These are phyloP conservation scores for Tragulus kanchil DNA, from an alignment of 2,113 vertebrate species.

Conservation along the genomic window DNA sequence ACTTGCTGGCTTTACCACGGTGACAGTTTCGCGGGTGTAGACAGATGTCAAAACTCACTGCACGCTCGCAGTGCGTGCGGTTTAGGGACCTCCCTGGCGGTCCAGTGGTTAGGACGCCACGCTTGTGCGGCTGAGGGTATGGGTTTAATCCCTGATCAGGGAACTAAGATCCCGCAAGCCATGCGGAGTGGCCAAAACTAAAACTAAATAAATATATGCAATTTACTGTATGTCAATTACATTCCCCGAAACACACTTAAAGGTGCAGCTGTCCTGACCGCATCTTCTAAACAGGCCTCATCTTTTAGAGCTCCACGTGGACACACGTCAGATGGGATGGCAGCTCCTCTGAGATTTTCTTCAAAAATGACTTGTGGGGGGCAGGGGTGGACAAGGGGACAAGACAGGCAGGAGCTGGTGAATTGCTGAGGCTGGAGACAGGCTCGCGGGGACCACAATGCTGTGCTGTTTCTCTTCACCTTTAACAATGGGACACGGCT, in stretches of 20 bases:
- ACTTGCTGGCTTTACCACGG: no score
- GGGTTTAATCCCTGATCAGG: neutral
- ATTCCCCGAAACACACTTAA: neutral
- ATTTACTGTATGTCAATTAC: neutral
- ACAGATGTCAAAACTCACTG: neutral
- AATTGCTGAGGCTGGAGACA: neutral
- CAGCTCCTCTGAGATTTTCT: neutral
- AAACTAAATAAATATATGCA: neutral
- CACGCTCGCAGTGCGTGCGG: neutral
- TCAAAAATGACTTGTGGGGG: neutral
- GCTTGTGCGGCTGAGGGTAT: neutral
- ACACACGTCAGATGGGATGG: rapidly evolving
- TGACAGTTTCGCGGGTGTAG: neutral
- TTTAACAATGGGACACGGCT: no score
- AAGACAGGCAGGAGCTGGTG: neutral
- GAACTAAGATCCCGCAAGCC: neutral
- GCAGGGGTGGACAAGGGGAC: rapidly evolving
- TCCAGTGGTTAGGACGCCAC: neutral
- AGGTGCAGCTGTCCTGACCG: neutral
- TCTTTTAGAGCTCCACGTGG: neutral
- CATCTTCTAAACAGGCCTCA: neutral
- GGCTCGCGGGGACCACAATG: rapidly evolving
- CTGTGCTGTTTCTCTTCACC: neutral
- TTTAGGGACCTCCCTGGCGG: neutral
- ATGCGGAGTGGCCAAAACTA: neutral